Percentiles rank a stretch among this genome's conserved stretches.
phyloP scores from a whole-genome alignment of 2,113 vertebrate genomes.

The Callaeas wilsoni region DNA sequence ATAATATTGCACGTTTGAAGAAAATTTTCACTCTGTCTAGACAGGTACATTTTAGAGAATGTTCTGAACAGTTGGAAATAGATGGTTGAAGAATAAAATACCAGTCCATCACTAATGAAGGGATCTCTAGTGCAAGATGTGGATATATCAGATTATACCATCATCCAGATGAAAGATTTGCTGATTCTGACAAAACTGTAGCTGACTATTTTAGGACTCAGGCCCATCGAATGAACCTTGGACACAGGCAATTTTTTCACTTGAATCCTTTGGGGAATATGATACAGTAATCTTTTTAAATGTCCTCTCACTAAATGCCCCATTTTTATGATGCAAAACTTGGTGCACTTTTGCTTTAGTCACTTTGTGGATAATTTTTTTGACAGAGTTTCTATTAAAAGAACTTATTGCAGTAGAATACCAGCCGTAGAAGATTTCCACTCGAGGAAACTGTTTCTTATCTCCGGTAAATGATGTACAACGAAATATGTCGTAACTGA shows the following conservation, averaged over 20 bases:
- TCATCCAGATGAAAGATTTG: background rate
- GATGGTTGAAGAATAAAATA: background rate
- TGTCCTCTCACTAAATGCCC: background rate
- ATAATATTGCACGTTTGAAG: background rate
- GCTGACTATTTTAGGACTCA: background rate
- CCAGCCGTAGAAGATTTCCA: background rate
- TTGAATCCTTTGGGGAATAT: background rate
- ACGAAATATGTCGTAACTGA: background rate
- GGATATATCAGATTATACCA: background rate
- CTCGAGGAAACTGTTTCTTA: background rate
- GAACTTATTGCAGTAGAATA: background rate
- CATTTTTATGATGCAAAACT: background rate
- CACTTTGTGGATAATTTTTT: background rate
- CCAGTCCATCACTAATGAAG: background rate
- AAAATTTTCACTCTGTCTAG: background rate
- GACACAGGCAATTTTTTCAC: background rate
- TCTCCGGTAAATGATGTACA: background rate
- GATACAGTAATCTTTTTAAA: background rate
- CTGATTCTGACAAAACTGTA: background rate
- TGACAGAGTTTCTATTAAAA: background rate
- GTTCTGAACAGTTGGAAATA: background rate
- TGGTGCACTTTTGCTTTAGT: background rate
- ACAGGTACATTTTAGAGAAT: background rate
- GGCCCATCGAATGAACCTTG: background rate
- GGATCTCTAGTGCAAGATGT: background rate